Conservation (phyloP, 2,113 vertebrate species). For the Centrocercus urophasianus region DNA sequence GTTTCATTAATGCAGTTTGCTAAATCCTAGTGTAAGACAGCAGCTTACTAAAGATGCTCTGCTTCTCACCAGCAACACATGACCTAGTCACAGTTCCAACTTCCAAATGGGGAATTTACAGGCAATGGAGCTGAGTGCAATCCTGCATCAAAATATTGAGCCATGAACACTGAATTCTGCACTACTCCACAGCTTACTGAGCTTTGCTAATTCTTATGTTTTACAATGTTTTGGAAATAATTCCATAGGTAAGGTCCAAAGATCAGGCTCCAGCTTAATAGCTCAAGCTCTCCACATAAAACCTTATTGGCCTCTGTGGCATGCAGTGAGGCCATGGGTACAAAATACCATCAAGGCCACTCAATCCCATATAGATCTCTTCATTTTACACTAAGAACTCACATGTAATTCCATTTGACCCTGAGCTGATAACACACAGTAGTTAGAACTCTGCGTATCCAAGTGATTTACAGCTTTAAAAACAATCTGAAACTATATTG, state of each 20-base stretch:
- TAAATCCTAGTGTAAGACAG: neutral
- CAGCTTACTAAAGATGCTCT: accelerated
- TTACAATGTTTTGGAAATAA: neutral
- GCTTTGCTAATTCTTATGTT: neutral
- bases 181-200: neutral
- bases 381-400: neutral
- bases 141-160: neutral
- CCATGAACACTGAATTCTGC: neutral
- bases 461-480: neutral
- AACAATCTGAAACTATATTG: neutral
- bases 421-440: neutral
- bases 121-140: accelerated
- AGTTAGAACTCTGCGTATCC: neutral
- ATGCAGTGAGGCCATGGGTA: neutral
- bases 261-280: neutral
- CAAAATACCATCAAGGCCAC: neutral
- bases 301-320: accelerated
- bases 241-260: neutral
- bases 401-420: neutral
- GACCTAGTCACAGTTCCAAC: neutral
- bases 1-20: neutral
- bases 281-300: neutral
- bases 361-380: neutral
- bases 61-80: neutral
- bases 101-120: accelerated